These are phyloP conservation scores for Hypsibius dujardini DNA, from an alignment of 1,140 invertebrate genomes.

Conservation along the genomic window DNA sequence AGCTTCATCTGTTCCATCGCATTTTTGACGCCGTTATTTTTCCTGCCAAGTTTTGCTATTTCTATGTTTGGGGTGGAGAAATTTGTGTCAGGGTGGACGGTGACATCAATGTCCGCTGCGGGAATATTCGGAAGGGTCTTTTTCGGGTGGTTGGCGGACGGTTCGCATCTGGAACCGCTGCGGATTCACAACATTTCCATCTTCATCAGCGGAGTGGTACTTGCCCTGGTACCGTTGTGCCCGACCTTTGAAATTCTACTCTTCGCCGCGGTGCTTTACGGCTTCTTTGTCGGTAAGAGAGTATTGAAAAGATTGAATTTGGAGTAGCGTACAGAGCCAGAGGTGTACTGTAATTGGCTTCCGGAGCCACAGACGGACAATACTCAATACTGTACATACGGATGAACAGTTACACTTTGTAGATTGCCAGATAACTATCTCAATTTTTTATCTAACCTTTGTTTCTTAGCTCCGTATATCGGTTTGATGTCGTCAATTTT, in stretches of 20 bases:
- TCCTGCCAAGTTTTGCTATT: not conserved
- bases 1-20: not conserved
- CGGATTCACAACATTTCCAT: not conserved
- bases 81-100: not conserved
- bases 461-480: constrained; percentile 7
- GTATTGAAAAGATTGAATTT: no score
- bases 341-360: no score
- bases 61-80: not conserved
- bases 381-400: no score
- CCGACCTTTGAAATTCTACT: not conserved
- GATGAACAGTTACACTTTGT: no score
- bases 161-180: not conserved
- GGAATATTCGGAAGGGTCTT: not conserved
- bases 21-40: not conserved
- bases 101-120: not conserved
- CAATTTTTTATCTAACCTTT: not conserved
- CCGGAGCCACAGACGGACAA: no score
- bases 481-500: not conserved
- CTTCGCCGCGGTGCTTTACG: not conserved
- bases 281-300: not conserved
- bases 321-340: no score
- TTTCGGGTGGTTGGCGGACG: not conserved
- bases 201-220: not conserved
- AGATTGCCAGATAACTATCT: not conserved
- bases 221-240: not conserved